These are phyloP conservation scores for Chrysina gloriosa DNA, from an alignment of 2,888 invertebrate genomes.

Conservation along the genomic window DNA sequence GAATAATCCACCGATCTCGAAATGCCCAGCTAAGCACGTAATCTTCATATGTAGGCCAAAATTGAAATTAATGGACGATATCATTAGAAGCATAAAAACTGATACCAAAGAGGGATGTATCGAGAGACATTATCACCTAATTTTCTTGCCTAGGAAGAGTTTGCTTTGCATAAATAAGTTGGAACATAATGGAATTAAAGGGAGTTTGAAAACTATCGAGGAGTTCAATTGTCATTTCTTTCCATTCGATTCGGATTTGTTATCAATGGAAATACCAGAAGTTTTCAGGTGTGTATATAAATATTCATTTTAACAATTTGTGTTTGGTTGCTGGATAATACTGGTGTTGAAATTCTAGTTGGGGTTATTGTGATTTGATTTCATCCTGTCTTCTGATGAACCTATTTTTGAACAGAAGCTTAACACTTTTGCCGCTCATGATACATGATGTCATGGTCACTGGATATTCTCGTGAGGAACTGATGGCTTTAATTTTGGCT, in stretches of 20 bases:
- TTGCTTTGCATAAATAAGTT: conserved; percentile 88
- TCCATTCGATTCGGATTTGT: conserved; percentile 91
- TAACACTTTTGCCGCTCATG: too few relatives aligned
- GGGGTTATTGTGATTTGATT: too few relatives aligned
- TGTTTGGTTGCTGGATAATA: not conserved
- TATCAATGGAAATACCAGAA: conserved; percentile 89
- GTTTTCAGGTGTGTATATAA: conserved; percentile 74
- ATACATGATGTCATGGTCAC: too few relatives aligned
- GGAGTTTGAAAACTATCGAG: conserved; percentile 80
- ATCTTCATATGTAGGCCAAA: conserved; percentile 90
- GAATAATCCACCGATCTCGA: conserved; percentile 75
- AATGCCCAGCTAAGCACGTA: conserved; percentile 83
- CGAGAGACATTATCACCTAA: conserved; percentile 84
- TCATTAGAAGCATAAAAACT: conserved; percentile 79
- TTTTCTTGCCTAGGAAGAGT: conserved; percentile 90
- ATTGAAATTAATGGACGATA: conserved; percentile 83
- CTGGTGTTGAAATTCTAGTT: too few relatives aligned
- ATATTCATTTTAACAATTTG: conserved; percentile 8
- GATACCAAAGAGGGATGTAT: conserved; percentile 59
- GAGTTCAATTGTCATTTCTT: conserved; percentile 91
- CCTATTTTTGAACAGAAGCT: too few relatives aligned
- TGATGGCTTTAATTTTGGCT: too few relatives aligned
- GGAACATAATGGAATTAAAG: conserved; percentile 83
- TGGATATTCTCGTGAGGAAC: too few relatives aligned
- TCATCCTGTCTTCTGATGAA: too few relatives aligned